Conservation (phyloP, 2,797 vertebrate species). For the Phoebastria nigripes region DNA sequence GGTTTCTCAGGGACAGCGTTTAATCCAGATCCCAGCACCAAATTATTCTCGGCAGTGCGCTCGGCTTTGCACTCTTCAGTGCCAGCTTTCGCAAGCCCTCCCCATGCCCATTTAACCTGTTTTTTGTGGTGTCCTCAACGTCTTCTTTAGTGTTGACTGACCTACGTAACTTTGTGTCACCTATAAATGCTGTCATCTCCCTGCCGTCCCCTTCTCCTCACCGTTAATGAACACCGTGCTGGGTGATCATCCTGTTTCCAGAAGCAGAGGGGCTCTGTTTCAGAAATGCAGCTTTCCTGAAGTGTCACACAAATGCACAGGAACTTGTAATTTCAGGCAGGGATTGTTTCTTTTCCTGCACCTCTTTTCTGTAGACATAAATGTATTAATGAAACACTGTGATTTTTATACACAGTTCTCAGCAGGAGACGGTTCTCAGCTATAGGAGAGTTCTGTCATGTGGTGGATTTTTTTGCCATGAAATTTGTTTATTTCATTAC, state of each 20-base stretch:
- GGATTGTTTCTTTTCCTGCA: neutral
- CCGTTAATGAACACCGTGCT: accelerated
- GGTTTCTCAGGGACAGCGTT: neutral
- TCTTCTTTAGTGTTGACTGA: neutral
- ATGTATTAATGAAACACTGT: neutral
- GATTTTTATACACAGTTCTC: neutral
- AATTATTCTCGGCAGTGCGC: neutral
- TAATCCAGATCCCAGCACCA: neutral
- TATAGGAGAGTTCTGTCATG: neutral
- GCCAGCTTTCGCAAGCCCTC: neutral
- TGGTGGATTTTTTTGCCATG: neutral
- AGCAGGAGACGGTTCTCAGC: neutral
- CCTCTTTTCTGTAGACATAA: neutral
- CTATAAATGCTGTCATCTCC: too few relatives aligned
- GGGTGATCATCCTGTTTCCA: neutral
- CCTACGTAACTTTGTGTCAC: neutral
- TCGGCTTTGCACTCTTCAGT: neutral
- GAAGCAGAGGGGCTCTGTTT: neutral
- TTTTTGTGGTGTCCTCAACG: neutral
- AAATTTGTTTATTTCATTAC: constrained; percentile 14
- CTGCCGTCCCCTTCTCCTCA: neutral
- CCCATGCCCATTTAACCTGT: accelerated
- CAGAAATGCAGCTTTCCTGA: neutral
- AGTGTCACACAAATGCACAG: neutral
- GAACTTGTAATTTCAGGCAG: neutral